These are phyloP conservation scores for Ammospiza nelsoni DNA, from an alignment of 2,113 vertebrate genomes.

Conservation along the genomic window DNA sequence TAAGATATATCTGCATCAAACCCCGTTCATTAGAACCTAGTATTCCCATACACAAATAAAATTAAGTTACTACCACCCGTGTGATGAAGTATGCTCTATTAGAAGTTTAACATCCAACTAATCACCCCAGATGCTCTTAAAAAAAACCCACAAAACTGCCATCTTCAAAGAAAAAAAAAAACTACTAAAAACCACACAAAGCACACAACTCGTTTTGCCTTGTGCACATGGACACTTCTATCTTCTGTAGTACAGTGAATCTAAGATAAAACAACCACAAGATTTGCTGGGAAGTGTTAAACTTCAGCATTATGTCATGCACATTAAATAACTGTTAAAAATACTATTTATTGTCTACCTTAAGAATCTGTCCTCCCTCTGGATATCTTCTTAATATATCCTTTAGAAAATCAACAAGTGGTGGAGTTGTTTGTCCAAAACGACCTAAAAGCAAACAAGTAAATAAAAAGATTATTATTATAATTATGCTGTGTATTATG, in stretches of 20 bases:
- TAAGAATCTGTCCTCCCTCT: slow-evolving; percentile 97
- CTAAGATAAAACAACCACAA: neutral
- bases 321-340: neutral
- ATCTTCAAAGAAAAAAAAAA: neutral
- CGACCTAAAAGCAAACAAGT: slow-evolving; percentile 80
- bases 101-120: neutral
- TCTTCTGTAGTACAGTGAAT: neutral
- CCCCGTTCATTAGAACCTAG: neutral
- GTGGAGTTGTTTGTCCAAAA: slow-evolving; percentile 97
- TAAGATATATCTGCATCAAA: neutral
- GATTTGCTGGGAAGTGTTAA: neutral
- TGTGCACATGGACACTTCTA: neutral
- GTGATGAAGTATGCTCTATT: neutral
- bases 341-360: slow-evolving; percentile 77
- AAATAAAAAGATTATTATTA: neutral
- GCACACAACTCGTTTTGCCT: neutral
- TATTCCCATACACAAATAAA: neutral
- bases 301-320: neutral
- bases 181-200: neutral
- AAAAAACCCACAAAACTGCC: neutral
- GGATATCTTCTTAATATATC: slow-evolving; percentile 97
- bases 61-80: neutral
- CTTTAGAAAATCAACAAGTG: slow-evolving; percentile 96
- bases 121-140: neutral
- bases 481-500: neutral